phyloP scores from a whole-genome alignment of 2,113 vertebrate genomes.

The Rhinoderma darwinii region DNA sequence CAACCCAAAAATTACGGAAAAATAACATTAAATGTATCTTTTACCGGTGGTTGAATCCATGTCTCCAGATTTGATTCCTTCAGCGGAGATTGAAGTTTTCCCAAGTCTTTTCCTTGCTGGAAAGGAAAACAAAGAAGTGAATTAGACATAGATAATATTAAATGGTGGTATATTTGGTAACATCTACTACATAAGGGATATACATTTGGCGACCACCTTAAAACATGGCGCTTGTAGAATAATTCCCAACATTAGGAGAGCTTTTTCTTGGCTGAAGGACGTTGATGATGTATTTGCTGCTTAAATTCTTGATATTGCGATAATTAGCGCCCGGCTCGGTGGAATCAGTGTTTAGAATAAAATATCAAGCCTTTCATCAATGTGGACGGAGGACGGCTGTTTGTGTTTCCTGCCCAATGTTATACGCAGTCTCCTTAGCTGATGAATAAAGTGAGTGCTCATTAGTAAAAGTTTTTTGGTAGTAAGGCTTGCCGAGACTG shows the following conservation, averaged over 20 bases:
- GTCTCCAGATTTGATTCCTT: conserved; percentile 71
- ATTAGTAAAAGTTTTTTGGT: conserved; percentile 41
- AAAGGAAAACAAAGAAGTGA: conserved; percentile 25
- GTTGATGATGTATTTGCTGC: background rate
- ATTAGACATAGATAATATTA: background rate
- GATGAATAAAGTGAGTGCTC: conserved; percentile 17
- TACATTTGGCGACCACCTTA: background rate
- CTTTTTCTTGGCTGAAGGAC: background rate
- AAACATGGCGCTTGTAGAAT: background rate
- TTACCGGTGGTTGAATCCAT: conserved; percentile 74
- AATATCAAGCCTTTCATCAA: background rate
- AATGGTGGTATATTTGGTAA: background rate
- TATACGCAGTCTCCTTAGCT: background rate
- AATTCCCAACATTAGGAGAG: background rate
- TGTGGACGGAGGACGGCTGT: background rate
- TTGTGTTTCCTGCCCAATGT: background rate
- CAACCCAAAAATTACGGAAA: background rate
- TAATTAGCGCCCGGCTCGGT: background rate
- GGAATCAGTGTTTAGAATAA: background rate
- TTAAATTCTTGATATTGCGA: background rate
- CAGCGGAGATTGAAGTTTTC: conserved; percentile 69
- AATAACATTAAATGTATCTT: background rate
- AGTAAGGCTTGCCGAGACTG: conserved; percentile 3
- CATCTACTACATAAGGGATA: background rate
- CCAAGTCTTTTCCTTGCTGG: conserved; percentile 69